Evolutionary conservation across 2,797 vertebrate species (phyloP).

Genomic region (Naso thynnoides): DNA sequence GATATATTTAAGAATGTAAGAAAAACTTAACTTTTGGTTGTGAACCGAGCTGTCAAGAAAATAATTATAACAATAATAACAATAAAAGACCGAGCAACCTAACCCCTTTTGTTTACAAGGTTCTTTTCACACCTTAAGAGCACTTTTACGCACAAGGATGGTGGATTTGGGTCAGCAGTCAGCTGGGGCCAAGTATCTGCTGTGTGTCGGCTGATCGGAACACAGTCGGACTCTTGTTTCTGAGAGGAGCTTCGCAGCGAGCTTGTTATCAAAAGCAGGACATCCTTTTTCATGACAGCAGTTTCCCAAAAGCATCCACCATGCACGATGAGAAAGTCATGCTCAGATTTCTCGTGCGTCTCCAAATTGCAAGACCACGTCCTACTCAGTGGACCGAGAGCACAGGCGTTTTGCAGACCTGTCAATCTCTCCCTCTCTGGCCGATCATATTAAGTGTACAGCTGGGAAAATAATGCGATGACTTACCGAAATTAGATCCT

Average conservation of each 20-base stretch:
- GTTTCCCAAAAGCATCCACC: constrained; percentile 10
- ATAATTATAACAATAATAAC: no score
- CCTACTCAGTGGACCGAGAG: constrained; percentile 7
- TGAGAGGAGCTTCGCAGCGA: constrained; percentile 9
- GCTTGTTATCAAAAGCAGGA: constrained; percentile 22
- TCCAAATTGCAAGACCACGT: constrained; percentile 19
- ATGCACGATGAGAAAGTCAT: constrained; percentile 37
- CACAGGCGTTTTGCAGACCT: constrained; percentile 22
- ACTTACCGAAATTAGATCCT: constrained; percentile 77
- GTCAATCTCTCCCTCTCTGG: constrained; percentile 24
- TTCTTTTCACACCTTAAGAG: constrained; percentile 35
- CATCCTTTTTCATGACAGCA: constrained; percentile 11
- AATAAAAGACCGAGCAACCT: not conserved
- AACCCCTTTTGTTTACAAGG: constrained; percentile 47
- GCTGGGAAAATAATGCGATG: constrained; percentile 33
- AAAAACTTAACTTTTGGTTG: constrained; percentile 31
- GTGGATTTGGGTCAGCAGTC: constrained; percentile 67
- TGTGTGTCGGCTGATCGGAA: constrained; percentile 31
- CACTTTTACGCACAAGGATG: constrained; percentile 68
- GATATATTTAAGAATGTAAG: constrained; percentile 1
- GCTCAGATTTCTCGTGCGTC: constrained; percentile 25
- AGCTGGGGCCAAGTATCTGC: constrained; percentile 54
- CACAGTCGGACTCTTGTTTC: constrained; percentile 21
- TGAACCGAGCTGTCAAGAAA: constrained; percentile 2
- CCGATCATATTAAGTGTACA: constrained; percentile 24